Percentiles rank a stretch among this genome's conserved stretches.
Conservation (phyloP, 2,888 invertebrate species). For the Phengaris alcon region DNA sequence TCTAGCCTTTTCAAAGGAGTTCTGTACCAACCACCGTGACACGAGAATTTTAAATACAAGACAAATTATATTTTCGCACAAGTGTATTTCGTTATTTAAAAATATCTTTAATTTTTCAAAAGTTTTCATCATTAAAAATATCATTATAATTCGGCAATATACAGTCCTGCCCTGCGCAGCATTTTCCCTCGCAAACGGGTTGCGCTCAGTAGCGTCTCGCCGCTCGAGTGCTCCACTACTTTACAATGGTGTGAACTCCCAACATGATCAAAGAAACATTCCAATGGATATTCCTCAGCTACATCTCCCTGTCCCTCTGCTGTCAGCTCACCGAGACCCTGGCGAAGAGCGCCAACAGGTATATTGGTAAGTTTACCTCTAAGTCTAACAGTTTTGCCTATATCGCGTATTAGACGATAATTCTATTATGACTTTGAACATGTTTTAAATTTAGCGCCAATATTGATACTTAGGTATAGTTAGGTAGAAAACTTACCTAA, state of each 20-base stretch:
- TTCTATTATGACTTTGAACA: too few species aligned
- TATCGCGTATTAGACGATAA: too few species aligned
- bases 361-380: conserved; percentile 60
- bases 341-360: conserved; percentile 73
- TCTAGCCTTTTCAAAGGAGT: too few species aligned
- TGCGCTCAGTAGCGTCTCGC: conserved; percentile 57
- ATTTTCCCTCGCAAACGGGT: conserved; percentile 37
- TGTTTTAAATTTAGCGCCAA: too few species aligned
- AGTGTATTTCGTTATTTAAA: too few species aligned
- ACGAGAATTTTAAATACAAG: too few species aligned
- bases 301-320: conserved; percentile 72
- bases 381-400: conserved; percentile 18
- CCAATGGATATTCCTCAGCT: conserved; percentile 72
- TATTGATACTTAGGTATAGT: not conserved
- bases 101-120: too few species aligned
- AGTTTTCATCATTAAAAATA: too few species aligned
- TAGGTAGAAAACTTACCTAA: not conserved
- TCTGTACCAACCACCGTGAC: too few species aligned
- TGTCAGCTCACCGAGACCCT: conserved; percentile 73
- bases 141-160: not conserved
- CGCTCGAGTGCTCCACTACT: conserved; percentile 64
- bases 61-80: too few species aligned
- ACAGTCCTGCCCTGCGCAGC: conserved; percentile 56
- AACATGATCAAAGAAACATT: conserved; percentile 72
- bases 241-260: conserved; percentile 30